These are phyloP conservation scores for Perithous albicinctus DNA, from an alignment of 2,888 invertebrate species.

Conservation along the genomic window DNA sequence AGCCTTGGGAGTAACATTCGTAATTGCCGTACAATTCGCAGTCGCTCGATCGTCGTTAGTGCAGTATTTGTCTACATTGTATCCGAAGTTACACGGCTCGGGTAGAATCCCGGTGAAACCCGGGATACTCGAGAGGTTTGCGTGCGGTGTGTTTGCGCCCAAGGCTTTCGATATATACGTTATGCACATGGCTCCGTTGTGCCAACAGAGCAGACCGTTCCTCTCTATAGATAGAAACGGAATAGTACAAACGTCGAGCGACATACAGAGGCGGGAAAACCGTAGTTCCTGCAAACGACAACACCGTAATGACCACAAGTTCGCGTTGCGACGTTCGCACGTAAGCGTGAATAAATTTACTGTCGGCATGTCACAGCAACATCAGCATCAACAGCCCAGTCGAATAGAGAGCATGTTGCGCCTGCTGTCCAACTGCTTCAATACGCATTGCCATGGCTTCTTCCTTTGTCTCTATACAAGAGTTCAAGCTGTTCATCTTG, in stretches of 20 bases:
- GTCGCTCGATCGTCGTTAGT: conserved; percentile 18
- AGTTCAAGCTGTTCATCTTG: too few relatives aligned
- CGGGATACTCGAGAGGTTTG: too few relatives aligned
- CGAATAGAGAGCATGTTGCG: background rate
- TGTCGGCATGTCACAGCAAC: background rate
- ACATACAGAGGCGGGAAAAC: conserved; percentile 5
- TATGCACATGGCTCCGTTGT: background rate
- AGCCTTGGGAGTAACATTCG: background rate
- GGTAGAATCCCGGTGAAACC: too few relatives aligned
- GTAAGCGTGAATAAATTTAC: background rate
- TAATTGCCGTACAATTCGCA: conserved; percentile 20
- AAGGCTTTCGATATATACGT: conserved; percentile 9
- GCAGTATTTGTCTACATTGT: conserved; percentile 9
- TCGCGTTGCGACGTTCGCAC: conserved; percentile 14
- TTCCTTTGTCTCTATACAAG: too few relatives aligned
- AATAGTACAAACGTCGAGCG: background rate
- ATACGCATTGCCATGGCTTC: background rate
- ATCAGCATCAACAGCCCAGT: background rate
- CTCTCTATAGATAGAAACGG: background rate
- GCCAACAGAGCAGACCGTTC: background rate
- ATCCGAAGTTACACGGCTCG: background rate
- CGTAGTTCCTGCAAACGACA: background rate
- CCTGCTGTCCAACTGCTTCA: background rate
- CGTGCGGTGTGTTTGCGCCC: conserved; percentile 2
- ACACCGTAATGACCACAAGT: conserved; percentile 15